Evolutionary conservation across 2,113 vertebrate genomes (phyloP), one percentile per base, ranked within the genome.

Genomic region (Odobenus rosmarus): DNA sequence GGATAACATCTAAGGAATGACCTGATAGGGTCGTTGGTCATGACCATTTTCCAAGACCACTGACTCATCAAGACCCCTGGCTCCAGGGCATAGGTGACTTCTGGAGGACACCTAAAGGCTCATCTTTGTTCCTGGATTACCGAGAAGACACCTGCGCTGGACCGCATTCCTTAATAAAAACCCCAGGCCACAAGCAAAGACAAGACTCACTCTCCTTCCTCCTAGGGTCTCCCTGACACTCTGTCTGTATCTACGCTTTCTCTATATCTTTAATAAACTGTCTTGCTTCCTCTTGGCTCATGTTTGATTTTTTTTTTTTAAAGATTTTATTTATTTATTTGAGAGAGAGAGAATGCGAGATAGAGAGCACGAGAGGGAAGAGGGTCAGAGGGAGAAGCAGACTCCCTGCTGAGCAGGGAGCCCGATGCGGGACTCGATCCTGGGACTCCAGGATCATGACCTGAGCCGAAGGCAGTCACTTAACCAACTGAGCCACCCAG

Each of bases 11-110:
- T 76, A 76, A 76, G 42, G 74, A 76, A 16, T 49, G 14, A 7
- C 42, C 42, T 31, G 74, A 46, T 1, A 0, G 14, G 7, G 74
- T 76, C 3, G 1, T 74, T 0, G 67, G 33, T 69, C 64, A 28
- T 15, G 39, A 46, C 26, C 14, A 4, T 49, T 76, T 49, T 49
- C 74, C 26, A 76, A 76, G 14, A 76, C 42, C 42, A 46, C 4
- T 28, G 42, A 76, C 42, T 76, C 14, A 1, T 31, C 74, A 76
- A 76, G 24, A 76, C 42, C 74, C 24, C 26, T 18, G 42, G 26
- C 26, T 31, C 42, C 42, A 76, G 74, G 74, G 42, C 42, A 10
- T 7, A 49, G 49, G 42, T 31, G 42, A 76, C 42, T 76, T 76
- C 24, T 46, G 46, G 42, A 49, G 42, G 42, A 76, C 26, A 28